A percentile compares a stretch with the other conserved stretches of the same genome.
These are phyloP conservation scores for Suncus etruscus DNA, from an alignment of 2,113 vertebrate genomes.

Conservation along the genomic window DNA sequence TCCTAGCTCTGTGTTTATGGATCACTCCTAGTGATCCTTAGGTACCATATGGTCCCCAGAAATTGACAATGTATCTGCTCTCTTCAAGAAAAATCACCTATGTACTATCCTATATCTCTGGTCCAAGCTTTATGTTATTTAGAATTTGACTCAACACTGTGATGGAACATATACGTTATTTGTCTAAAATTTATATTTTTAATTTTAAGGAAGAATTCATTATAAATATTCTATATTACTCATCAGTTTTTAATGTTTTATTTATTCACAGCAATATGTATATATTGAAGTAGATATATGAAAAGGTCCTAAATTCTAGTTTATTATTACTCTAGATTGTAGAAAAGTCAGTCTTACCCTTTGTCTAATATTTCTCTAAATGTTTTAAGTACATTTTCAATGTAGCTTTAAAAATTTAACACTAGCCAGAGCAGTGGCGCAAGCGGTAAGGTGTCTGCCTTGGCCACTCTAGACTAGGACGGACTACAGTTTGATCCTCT, in stretches of 20 bases:
- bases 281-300: background rate
- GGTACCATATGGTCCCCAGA: no score
- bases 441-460: no score
- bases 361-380: constrained; percentile 17
- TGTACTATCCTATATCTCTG: no score
- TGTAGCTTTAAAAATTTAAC: no score
- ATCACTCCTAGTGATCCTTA: no score
- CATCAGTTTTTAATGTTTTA: constrained; percentile 13
- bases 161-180: constrained; percentile 31
- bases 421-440: no score
- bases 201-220: background rate
- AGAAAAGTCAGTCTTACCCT: background rate
- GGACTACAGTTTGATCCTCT: no score
- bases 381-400: background rate
- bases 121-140: background rate
- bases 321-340: background rate
- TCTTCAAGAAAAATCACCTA: no score
- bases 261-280: background rate
- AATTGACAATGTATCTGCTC: no score
- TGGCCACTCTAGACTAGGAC: no score
- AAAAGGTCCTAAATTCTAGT: constrained; percentile 17
- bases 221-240: constrained; percentile 44
- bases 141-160: background rate
- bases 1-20: no score
- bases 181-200: background rate